A percentile compares a stretch with the other conserved stretches of the same genome.
phyloP scores from a whole-genome alignment of 2,888 invertebrate genomes.

The Macrostomum cliftonense region DNA sequence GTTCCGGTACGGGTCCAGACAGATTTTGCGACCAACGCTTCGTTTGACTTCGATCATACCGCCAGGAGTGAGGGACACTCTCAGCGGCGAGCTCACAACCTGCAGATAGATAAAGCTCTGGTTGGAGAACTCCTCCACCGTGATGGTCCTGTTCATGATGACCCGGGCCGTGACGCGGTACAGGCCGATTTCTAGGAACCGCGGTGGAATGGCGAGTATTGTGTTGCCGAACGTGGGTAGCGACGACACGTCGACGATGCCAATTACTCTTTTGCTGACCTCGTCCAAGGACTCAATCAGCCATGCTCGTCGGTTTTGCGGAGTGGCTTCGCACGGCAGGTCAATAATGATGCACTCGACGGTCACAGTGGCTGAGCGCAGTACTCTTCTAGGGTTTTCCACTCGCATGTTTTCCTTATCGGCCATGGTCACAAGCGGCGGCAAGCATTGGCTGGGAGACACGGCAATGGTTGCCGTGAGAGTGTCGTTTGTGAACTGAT shows the following conservation, averaged over 20 bases:
- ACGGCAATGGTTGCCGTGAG: conserved; percentile 7
- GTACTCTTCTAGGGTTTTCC: conserved; percentile 5
- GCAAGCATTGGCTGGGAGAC: neutral
- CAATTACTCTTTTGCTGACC: conserved; percentile 9
- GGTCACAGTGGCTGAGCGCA: conserved; percentile 3
- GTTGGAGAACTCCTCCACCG: conserved; percentile 13
- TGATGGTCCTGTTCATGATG: conserved; percentile 18
- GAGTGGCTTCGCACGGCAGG: conserved; percentile 18
- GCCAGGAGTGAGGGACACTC: conserved; percentile 24
- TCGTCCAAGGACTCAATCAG: conserved; percentile 15
- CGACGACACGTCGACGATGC: conserved; percentile 6
- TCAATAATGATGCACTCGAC: conserved; percentile 17
- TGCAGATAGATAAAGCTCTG: conserved; percentile 20
- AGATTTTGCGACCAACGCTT: conserved; percentile 20
- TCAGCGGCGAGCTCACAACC: conserved; percentile 24
- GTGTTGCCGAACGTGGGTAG: conserved; percentile 11
- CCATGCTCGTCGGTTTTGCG: conserved; percentile 24
- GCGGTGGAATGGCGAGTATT: conserved; percentile 20
- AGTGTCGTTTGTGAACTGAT: conserved; percentile 9
- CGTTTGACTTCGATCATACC: conserved; percentile 21
- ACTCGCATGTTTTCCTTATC: neutral
- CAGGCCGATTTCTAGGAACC: conserved; percentile 25
- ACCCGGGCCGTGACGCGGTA: conserved; percentile 28
- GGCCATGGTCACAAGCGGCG: conserved; percentile 6
- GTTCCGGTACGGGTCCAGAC: conserved; percentile 21